Evolutionary conservation across 2,888 invertebrate genomes (phyloP).

Genomic region (Idaea biselata): DNA sequence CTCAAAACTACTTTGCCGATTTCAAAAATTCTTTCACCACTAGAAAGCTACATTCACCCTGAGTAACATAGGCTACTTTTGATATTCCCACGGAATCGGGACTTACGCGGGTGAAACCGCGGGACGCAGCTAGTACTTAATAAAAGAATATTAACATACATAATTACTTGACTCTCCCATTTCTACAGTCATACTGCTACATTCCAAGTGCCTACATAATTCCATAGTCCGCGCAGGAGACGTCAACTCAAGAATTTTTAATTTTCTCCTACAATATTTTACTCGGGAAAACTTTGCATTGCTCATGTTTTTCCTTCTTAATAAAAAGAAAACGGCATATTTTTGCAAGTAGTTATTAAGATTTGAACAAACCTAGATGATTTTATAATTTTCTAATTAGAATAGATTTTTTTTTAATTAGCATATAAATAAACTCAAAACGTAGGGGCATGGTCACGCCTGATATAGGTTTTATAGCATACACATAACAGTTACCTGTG

Average conservation of each 20-base stretch:
- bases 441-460: too few species aligned
- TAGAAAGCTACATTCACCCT: too few species aligned
- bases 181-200: neutral
- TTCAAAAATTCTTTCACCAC: too few species aligned
- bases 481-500: too few species aligned
- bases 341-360: neutral
- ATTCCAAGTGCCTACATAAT: neutral
- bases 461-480: too few species aligned
- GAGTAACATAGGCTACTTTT: too few species aligned
- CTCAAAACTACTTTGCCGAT: too few species aligned
- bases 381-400: neutral
- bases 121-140: neutral
- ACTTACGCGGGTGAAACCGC: too few species aligned
- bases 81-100: too few species aligned
- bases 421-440: too few species aligned
- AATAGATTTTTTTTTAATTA: too few species aligned
- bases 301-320: neutral
- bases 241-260: neutral
- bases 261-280: neutral
- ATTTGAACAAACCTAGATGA: neutral
- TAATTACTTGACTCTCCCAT: neutral
- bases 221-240: neutral
- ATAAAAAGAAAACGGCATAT: constrained; percentile 17
- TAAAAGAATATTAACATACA: neutral
- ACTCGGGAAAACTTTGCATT: neutral